A percentile compares a stretch with the other conserved stretches of the same genome.
Conservation (phyloP, 2,888 invertebrate species). For the Campopleginae sp. region DNA sequence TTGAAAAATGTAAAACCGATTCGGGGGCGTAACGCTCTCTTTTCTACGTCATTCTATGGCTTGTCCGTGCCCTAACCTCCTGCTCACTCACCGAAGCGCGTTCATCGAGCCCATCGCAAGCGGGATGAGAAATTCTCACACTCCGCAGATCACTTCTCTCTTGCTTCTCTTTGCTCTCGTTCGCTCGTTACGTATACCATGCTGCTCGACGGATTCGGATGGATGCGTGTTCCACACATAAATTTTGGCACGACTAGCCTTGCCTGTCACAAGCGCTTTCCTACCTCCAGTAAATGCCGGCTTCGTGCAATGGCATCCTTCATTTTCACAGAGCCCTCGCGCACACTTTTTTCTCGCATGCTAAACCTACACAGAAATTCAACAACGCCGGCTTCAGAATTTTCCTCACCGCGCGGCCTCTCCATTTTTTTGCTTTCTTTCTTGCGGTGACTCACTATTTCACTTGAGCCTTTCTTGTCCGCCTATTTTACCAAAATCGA, state of each 20-base stretch:
- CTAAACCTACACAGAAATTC: slow-evolving; percentile 2
- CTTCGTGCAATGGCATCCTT: slow-evolving; percentile 72
- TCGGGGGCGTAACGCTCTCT: slow-evolving; percentile 63
- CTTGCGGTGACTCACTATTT: background rate
- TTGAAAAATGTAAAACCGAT: slow-evolving; percentile 83
- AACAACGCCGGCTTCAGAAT: slow-evolving; percentile 27
- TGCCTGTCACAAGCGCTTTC: slow-evolving; percentile 73
- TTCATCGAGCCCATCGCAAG: slow-evolving; percentile 46
- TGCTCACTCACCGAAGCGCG: slow-evolving; percentile 56
- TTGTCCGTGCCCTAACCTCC: slow-evolving; percentile 27
- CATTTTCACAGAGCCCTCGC: slow-evolving; percentile 71
- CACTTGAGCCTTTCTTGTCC: background rate
- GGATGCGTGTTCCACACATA: slow-evolving; percentile 78
- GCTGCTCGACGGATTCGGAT: slow-evolving; percentile 73
- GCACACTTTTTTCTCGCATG: slow-evolving; percentile 34
- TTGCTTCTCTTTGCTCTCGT: slow-evolving; percentile 8
- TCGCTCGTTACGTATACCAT: slow-evolving; percentile 27
- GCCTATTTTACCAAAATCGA: slow-evolving; percentile 4
- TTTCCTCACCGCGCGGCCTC: slow-evolving; percentile 47
- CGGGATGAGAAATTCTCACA: slow-evolving; percentile 50
- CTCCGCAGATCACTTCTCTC: slow-evolving; percentile 26
- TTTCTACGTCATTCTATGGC: slow-evolving; percentile 17
- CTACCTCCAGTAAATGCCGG: slow-evolving; percentile 71
- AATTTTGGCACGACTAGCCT: slow-evolving; percentile 75
- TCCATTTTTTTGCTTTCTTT: slow-evolving; percentile 10